A percentile compares a stretch with the other conserved stretches of the same genome.
Evolutionary conservation across 2,113 vertebrate genomes (phyloP).

Genomic region (Arizona elegans): DNA sequence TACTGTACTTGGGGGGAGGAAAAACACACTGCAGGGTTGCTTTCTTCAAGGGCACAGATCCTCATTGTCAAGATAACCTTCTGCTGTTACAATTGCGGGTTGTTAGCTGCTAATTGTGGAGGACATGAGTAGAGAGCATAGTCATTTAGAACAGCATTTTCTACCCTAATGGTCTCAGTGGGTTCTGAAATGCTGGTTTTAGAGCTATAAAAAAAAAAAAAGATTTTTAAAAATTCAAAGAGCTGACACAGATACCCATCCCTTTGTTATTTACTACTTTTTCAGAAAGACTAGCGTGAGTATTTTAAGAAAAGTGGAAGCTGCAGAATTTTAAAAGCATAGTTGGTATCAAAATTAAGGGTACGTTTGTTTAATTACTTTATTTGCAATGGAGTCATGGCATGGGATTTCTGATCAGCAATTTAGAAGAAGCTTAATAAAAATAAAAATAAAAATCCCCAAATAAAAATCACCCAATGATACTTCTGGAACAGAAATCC

Average conservation of each 20-base stretch:
- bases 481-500: neutral
- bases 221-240: neutral
- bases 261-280: neutral
- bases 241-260: neutral
- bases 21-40: slow-evolving; percentile 15
- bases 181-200: neutral
- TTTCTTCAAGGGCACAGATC: slow-evolving; percentile 4
- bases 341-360: neutral
- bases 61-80: rapidly evolving
- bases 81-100: neutral
- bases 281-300: neutral
- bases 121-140: neutral
- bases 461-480: neutral
- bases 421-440: neutral
- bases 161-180: neutral
- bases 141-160: neutral
- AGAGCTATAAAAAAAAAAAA: neutral
- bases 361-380: neutral
- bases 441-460: neutral
- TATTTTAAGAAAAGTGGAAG: neutral
- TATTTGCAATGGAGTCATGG: neutral
- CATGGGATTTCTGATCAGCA: neutral
- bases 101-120: neutral
- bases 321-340: neutral
- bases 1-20: neutral